Evolutionary conservation across 92 coral and sea anemone genomes (phyloP).

Genomic region (Porites lobata): DNA sequence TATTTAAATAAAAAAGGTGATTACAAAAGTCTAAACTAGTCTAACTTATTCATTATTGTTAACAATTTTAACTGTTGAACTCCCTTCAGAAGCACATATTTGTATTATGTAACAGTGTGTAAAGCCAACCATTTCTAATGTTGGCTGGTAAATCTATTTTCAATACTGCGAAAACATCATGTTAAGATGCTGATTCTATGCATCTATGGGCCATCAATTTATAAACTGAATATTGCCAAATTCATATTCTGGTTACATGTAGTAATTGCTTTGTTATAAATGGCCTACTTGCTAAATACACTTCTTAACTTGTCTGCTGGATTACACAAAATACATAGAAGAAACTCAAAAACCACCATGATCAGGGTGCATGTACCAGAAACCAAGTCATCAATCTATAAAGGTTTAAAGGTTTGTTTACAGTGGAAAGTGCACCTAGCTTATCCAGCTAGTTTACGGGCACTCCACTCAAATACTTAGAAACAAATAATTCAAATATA

Average conservation of each 20-base stretch:
- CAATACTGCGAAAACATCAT: not conserved
- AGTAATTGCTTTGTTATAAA: not conserved
- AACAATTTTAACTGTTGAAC: constrained; percentile 5
- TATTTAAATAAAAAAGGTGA: no score
- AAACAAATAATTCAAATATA: no score
- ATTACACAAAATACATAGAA: not conserved
- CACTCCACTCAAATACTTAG: no score
- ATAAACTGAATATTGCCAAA: not conserved
- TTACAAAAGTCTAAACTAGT: not conserved
- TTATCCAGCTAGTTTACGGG: no score
- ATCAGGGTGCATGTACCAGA: not conserved
- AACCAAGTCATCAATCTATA: not conserved
- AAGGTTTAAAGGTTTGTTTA: no score
- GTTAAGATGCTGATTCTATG: not conserved
- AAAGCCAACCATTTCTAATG: not conserved
- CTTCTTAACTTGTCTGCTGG: not conserved
- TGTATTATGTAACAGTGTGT: not conserved
- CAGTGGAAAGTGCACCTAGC: no score
- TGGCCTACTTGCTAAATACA: not conserved
- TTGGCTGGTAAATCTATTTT: not conserved
- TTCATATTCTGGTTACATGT: not conserved
- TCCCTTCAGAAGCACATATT: not conserved
- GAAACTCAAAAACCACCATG: not conserved
- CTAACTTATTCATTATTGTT: not conserved
- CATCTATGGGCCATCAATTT: not conserved